These are phyloP conservation scores for Bradysia coprophila DNA, from an alignment of 1,140 invertebrate species.

Conservation along the genomic window DNA sequence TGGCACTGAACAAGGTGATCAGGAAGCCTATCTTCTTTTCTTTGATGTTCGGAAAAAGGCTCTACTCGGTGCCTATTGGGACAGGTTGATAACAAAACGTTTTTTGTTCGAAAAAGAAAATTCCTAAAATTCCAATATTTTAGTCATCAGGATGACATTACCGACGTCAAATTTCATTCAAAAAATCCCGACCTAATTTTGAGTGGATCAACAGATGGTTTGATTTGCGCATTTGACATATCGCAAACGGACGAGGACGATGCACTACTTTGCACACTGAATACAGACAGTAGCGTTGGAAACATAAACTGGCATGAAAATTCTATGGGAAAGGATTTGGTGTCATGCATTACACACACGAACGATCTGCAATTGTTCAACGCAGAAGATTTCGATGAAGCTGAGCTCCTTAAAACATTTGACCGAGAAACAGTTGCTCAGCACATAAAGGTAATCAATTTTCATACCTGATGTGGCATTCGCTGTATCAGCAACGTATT, in stretches of 20 bases:
- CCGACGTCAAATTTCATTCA: constrained; percentile 61
- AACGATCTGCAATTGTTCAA: constrained; percentile 55
- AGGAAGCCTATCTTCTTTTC: constrained; percentile 61
- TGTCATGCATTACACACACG: constrained; percentile 49
- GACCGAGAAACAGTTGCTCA: constrained; percentile 31
- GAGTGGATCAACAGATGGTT: constrained; percentile 63
- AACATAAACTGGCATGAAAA: constrained; percentile 29
- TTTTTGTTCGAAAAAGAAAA: too few species aligned
- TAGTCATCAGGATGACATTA: constrained; percentile 72
- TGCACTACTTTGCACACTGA: constrained; percentile 60
- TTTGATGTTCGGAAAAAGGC: constrained; percentile 54
- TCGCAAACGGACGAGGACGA: constrained; percentile 56
- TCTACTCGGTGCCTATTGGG: constrained; percentile 66
- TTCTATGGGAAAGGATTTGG: constrained; percentile 25
- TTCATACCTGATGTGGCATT: constrained; percentile 17
- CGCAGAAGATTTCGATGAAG: constrained; percentile 34
- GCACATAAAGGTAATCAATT: constrained; percentile 22
- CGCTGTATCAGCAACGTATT: constrained; percentile 4
- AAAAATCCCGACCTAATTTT: constrained; percentile 44
- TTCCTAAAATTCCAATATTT: too few species aligned
- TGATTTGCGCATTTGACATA: constrained; percentile 74
- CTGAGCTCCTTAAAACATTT: constrained; percentile 27
- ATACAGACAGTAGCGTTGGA: constrained; percentile 65
- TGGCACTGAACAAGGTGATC: constrained; percentile 50
- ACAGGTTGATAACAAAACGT: too few species aligned